These are phyloP conservation scores for Macaria notata DNA, from an alignment of 2,888 invertebrate genomes.

Conservation along the genomic window DNA sequence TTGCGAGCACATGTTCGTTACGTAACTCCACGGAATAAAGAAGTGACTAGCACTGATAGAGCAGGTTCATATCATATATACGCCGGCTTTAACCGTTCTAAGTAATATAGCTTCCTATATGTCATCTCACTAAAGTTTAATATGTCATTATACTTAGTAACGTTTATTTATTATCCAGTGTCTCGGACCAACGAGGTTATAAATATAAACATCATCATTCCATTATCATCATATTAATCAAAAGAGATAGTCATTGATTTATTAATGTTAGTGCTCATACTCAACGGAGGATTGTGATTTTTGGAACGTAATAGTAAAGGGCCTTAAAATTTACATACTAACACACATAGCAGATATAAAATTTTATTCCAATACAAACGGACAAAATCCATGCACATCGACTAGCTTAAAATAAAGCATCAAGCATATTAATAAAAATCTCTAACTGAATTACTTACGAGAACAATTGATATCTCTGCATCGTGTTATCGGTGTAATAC, in stretches of 20 bases:
- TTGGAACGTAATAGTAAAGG: too few relatives aligned
- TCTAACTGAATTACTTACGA: conserved; percentile 15
- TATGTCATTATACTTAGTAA: conserved; percentile 8
- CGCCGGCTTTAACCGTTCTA: not conserved
- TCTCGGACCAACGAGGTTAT: conserved; percentile 11
- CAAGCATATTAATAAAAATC: too few relatives aligned
- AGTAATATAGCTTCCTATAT: not conserved
- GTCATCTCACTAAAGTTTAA: conserved; percentile 1
- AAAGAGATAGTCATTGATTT: not conserved
- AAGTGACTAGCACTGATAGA: conserved; percentile 14
- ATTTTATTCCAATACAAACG: too few relatives aligned
- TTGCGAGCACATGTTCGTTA: conserved; percentile 31
- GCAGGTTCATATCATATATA: conserved; percentile 11
- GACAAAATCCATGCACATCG: too few relatives aligned
- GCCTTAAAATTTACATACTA: not conserved
- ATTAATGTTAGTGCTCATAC: too few relatives aligned
- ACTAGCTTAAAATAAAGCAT: too few relatives aligned
- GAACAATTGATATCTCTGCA: conserved; percentile 17
- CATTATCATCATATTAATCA: conserved; percentile 8
- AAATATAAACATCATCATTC: too few relatives aligned
- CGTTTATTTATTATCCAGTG: conserved; percentile 5
- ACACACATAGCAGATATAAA: not conserved
- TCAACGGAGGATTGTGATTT: too few relatives aligned
- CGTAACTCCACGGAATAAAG: conserved; percentile 24
- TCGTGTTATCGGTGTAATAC: conserved; percentile 33